Percentiles rank a stretch among this genome's conserved stretches.
Conservation (phyloP, 1,140 invertebrate species). For the Ceratina calcarata region DNA sequence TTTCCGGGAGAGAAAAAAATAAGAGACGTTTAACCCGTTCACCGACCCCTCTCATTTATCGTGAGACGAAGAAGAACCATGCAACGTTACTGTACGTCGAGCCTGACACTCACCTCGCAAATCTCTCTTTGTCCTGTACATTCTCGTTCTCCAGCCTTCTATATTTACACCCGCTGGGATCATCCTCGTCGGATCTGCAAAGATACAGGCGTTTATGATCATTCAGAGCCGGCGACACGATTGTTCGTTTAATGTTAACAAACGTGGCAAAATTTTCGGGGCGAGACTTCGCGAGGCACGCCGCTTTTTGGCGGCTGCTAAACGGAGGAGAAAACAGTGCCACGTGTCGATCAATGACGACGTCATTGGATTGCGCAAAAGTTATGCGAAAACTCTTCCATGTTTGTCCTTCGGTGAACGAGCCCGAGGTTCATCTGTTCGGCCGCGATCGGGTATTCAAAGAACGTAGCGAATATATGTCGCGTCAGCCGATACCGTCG, state of each 20-base stretch:
- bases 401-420: neutral
- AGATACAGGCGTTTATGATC: conserved; percentile 24
- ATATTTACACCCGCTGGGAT: conserved; percentile 89
- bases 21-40: conserved; percentile 37
- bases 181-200: conserved; percentile 90
- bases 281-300: no score
- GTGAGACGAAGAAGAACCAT: conserved; percentile 17
- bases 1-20: conserved; percentile 21
- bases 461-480: conserved; percentile 46
- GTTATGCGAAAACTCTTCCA: neutral
- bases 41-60: conserved; percentile 39
- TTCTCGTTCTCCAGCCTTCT: conserved; percentile 94
- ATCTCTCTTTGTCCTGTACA: conserved; percentile 96
- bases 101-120: conserved; percentile 88
- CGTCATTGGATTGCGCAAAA: conserved; percentile 1
- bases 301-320: no score
- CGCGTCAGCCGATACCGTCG: conserved; percentile 52
- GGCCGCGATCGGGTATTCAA: conserved; percentile 44
- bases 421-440: neutral
- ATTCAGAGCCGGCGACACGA: neutral
- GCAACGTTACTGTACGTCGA: conserved; percentile 48
- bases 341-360: conserved; percentile 16
- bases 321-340: neutral
- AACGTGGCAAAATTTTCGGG: neutral
- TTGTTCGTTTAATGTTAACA: neutral